phyloP scores from a whole-genome alignment of 2,888 invertebrate species.

The Elysia crispata region DNA sequence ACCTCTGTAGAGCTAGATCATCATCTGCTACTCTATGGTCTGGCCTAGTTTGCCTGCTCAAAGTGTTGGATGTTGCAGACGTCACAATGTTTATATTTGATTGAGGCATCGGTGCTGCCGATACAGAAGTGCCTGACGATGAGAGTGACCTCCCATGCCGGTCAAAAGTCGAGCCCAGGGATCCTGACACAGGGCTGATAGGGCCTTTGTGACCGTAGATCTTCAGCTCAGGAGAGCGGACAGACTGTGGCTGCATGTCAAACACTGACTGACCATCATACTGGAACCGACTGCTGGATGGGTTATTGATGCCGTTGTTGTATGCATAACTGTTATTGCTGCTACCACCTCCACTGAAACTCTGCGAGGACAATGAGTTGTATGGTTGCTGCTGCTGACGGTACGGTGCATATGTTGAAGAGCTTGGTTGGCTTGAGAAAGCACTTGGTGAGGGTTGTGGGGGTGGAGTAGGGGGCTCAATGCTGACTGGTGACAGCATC shows the following conservation, averaged over 20 bases:
- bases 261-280: neutral
- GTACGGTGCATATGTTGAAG: slow-evolving; percentile 45
- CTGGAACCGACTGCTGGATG: slow-evolving; percentile 30
- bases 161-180: neutral
- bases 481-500: slow-evolving; percentile 71
- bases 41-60: slow-evolving; percentile 25
- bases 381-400: slow-evolving; percentile 48
- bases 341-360: neutral
- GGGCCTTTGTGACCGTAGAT: slow-evolving; percentile 34
- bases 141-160: slow-evolving; percentile 24
- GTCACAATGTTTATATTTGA: slow-evolving; percentile 43
- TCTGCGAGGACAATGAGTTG: neutral
- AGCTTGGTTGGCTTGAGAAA: slow-evolving; percentile 54
- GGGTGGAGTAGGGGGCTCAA: slow-evolving; percentile 71
- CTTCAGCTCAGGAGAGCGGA: slow-evolving; percentile 30
- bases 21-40: slow-evolving; percentile 61
- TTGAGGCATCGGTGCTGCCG: slow-evolving; percentile 12
- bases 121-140: neutral
- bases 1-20: slow-evolving; percentile 70
- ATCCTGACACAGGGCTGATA: slow-evolving; percentile 25
- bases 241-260: too few species aligned
- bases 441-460: slow-evolving; percentile 73
- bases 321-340: neutral
- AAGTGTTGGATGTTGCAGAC: neutral
- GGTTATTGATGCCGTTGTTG: slow-evolving; percentile 50